Evolutionary conservation across 2,113 vertebrate species (phyloP), one percentile per base, ranked within the genome.

Genomic region (Polyodon spathula): DNA sequence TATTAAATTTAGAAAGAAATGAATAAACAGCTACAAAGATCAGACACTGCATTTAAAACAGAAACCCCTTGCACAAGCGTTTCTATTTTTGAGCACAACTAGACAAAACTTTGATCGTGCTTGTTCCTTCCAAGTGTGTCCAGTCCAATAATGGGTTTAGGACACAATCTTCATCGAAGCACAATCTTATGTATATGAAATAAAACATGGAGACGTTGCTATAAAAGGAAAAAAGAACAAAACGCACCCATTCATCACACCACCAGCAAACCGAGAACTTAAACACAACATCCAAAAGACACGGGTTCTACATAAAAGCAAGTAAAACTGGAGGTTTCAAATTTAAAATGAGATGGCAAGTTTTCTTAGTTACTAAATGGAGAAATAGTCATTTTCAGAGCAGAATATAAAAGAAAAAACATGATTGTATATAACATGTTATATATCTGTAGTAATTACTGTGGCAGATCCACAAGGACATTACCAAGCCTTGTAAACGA

Each of bases 141-240:
- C 90, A 74, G 72, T 92, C 93, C 93, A 73, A 73, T 78, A 51
- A 37, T 71, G 89, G 92, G 54, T 92, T 97, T 97, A 78, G 85
- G 88, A 89, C 86, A 61, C 90, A 94, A 93, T 95, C 92, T 93
- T 98, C 95, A 98, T 98, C 92, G 84, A 88, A 94, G 92, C 89
- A 79, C 87, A 82, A 46, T 40, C 58, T 73, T 76, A 73, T 67
- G 73, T 63, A 52, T 67, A 69, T 66, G 43, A 77, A 75, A 73
- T 62, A 69, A 64, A 66, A 68, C 46, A 50, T 14, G 64, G 38
- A 52, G 11, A 9, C 16, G 37, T 46, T 46, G 8, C 8, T 37
- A 43, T 43, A 71, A 39, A 46, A 15, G 15, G 53, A 12, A 41
- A 59, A 58, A 57, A n/a, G 37, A 56, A 55, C 4, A 38, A 51